Percentiles rank a stretch among this genome's conserved stretches.
phyloP scores from a whole-genome alignment of 2,888 invertebrate species.

The Lathronympha strigana region DNA sequence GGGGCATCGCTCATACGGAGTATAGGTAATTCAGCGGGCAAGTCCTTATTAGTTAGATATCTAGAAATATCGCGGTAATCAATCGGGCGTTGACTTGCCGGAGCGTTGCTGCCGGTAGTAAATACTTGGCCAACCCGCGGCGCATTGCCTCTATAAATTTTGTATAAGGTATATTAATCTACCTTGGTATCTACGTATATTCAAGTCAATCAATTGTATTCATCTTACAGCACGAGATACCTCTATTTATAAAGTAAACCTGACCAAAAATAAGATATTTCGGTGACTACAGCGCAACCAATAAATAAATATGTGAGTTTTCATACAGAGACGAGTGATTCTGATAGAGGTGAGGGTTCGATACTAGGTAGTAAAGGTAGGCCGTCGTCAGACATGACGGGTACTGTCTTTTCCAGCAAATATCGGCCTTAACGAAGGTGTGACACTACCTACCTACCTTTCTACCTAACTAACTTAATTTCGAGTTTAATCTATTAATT shows the following conservation, averaged over 20 bases:
- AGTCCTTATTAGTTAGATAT: conserved; percentile 75
- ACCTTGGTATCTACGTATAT: neutral
- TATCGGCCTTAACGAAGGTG: conserved; percentile 59
- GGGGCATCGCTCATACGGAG: conserved; percentile 23
- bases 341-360: neutral
- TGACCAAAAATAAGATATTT: too few species aligned
- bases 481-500: conserved; percentile 58
- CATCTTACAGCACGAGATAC: too few species aligned
- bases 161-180: too few species aligned
- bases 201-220: too few species aligned
- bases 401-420: conserved; percentile 4
- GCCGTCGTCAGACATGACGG: neutral
- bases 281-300: too few species aligned
- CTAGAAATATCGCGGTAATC: conserved; percentile 68
- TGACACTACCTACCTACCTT: too few species aligned
- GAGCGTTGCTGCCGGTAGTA: conserved; percentile 24
- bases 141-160: conserved; percentile 19
- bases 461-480: conserved; percentile 66
- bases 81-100: conserved; percentile 68
- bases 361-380: neutral
- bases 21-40: conserved; percentile 49
- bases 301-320: neutral
- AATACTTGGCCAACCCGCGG: conserved; percentile 23
- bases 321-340: neutral
- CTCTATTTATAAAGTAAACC: too few species aligned